These are phyloP conservation scores for Cyphomyrus plagiostoma DNA, from an alignment of 2,113 vertebrate genomes.

Conservation along the genomic window DNA sequence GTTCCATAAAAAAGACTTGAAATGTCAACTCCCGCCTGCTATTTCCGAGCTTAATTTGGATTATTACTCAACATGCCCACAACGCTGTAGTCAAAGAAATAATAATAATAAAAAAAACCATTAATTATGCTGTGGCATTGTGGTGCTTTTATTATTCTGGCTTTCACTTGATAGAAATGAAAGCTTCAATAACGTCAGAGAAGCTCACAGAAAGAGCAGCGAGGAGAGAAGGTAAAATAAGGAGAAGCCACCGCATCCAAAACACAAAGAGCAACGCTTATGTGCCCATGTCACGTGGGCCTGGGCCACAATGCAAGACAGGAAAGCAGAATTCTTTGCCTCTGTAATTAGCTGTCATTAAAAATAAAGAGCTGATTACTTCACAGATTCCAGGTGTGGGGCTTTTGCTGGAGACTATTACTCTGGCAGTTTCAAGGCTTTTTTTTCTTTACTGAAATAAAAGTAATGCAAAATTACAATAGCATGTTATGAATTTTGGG, in stretches of 20 bases:
- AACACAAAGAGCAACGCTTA: neutral
- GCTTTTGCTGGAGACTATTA: neutral
- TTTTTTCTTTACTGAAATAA: neutral
- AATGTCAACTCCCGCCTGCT: conserved; percentile 57
- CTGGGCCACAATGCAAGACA: neutral
- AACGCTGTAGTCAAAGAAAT: conserved; percentile 35
- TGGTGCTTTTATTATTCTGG: neutral
- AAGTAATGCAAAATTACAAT: neutral
- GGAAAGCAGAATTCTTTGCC: neutral
- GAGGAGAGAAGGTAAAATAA: neutral
- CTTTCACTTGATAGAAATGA: conserved; percentile 9
- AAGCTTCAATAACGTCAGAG: neutral
- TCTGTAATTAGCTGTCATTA: conserved; percentile 8
- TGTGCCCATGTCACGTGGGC: neutral
- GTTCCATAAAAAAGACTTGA: conserved; percentile 43
- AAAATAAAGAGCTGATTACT: conserved; percentile 2
- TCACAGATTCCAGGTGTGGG: neutral
- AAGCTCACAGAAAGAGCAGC: neutral
- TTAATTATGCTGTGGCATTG: conserved; percentile 7
- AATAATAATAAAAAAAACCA: conserved; percentile 30
- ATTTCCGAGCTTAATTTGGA: conserved; percentile 61
- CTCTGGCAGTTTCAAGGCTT: neutral
- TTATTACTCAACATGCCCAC: conserved; percentile 57
- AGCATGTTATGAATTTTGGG: neutral
- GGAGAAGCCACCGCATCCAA: neutral